A percentile compares a stretch with the other conserved stretches of the same genome.
These are phyloP conservation scores for Idaea aversata DNA, from an alignment of 2,888 invertebrate genomes.

Conservation along the genomic window DNA sequence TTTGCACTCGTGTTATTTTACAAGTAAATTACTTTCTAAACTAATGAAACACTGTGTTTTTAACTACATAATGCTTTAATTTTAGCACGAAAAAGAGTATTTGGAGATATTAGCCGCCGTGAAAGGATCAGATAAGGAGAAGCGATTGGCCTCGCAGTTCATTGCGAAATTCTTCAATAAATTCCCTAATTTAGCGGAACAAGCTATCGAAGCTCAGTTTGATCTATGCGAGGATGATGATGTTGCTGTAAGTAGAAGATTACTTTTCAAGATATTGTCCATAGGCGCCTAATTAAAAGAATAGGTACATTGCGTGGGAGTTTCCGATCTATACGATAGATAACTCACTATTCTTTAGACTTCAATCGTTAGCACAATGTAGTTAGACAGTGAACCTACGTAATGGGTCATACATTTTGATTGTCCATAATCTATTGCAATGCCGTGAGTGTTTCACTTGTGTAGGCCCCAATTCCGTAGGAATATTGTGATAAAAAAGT, in stretches of 20 bases:
- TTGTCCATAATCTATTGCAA: constrained; percentile 7
- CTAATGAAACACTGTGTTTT: not conserved
- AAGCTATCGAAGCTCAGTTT: constrained; percentile 94
- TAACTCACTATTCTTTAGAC: too few relatives aligned
- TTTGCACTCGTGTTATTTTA: not conserved
- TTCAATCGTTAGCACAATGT: too few relatives aligned
- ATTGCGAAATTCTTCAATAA: constrained; percentile 96
- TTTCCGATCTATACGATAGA: not conserved
- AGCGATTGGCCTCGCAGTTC: constrained; percentile 96
- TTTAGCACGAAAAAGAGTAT: constrained; percentile 92
- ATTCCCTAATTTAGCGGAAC: constrained; percentile 92
- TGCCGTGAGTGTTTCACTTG: too few relatives aligned
- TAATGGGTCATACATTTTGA: constrained; percentile 13
- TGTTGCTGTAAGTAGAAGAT: constrained; percentile 84
- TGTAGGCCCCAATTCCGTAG: too few relatives aligned
- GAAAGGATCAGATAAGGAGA: constrained; percentile 93
- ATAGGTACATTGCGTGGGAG: not conserved
- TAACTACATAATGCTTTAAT: constrained; percentile 39
- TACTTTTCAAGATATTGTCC: not conserved
- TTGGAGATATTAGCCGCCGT: constrained; percentile 92
- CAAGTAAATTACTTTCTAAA: not conserved
- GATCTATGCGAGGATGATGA: constrained; percentile 98
- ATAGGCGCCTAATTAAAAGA: too few relatives aligned
- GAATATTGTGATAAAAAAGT: too few relatives aligned
- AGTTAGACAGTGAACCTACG: too few relatives aligned